phyloP scores from a whole-genome alignment of 2,888 invertebrate genomes.

The Diadegma fenestrale region DNA sequence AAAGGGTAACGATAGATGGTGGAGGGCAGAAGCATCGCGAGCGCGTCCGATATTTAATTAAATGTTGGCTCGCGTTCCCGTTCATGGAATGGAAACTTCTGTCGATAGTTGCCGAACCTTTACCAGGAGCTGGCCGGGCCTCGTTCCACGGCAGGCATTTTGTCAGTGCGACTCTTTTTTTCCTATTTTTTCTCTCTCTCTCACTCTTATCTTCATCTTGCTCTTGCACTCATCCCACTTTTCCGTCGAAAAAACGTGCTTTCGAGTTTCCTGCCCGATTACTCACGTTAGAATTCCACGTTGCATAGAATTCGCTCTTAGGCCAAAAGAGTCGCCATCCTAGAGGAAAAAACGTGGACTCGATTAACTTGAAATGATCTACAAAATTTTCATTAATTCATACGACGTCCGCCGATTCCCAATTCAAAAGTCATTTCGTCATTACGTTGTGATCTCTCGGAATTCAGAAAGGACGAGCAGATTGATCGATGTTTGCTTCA shows the following conservation, averaged over 20 bases:
- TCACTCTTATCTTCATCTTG: background rate
- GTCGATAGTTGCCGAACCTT: conserved; percentile 75
- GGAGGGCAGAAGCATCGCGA: conserved; percentile 52
- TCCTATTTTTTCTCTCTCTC: background rate
- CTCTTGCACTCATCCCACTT: background rate
- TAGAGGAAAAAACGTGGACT: background rate
- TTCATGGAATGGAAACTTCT: conserved; percentile 73
- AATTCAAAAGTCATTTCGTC: background rate
- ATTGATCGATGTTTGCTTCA: background rate
- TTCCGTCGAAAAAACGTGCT: conserved; percentile 32
- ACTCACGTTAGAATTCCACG: background rate
- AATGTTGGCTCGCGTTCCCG: conserved; percentile 71
- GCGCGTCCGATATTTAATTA: conserved; percentile 77
- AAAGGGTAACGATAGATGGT: conserved; percentile 18
- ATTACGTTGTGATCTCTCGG: background rate
- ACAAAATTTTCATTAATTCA: background rate
- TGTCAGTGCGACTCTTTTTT: conserved; percentile 18
- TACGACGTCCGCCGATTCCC: background rate
- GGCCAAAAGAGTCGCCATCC: background rate
- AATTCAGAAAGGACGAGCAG: background rate
- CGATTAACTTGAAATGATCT: background rate
- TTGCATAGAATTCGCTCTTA: background rate
- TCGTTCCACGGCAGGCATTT: conserved; percentile 60
- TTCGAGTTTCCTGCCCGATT: conserved; percentile 17
- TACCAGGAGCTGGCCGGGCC: conserved; percentile 37